Conservation (phyloP, 1,140 invertebrate species). For the Macrobrachium rosenbergii region DNA sequence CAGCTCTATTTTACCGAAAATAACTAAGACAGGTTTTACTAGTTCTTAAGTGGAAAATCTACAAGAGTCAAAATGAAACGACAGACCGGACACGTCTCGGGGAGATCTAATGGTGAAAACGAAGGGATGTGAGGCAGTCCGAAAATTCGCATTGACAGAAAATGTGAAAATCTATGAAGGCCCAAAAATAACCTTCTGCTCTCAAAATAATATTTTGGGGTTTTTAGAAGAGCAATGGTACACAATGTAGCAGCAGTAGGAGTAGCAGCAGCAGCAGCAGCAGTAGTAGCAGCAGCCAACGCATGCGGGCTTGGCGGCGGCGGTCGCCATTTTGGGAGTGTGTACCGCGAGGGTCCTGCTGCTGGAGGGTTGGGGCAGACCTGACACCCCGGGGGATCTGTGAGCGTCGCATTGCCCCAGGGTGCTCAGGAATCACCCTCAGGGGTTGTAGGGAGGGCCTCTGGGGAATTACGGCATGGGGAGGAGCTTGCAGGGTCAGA, state of each 20-base stretch:
- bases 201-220: slow-evolving; percentile 45
- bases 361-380: slow-evolving; percentile 52
- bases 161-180: slow-evolving; percentile 53
- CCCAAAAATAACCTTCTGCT: slow-evolving; percentile 50
- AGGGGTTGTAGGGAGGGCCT: slow-evolving; percentile 56
- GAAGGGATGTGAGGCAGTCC: slow-evolving; percentile 39
- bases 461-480: slow-evolving; percentile 38
- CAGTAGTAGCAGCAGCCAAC: slow-evolving; percentile 56
- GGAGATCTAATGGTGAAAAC: slow-evolving; percentile 29
- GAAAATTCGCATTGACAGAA: slow-evolving; percentile 51
- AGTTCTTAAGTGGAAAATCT: slow-evolving; percentile 45
- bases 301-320: slow-evolving; percentile 44
- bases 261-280: slow-evolving; percentile 51
- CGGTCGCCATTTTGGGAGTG: slow-evolving; percentile 6
- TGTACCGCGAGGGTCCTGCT: slow-evolving; percentile 46
- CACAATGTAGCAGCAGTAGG: slow-evolving; percentile 45
- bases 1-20: slow-evolving; percentile 41
- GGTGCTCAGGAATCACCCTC: slow-evolving; percentile 41
- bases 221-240: slow-evolving; percentile 20
- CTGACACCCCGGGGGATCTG: slow-evolving; percentile 37
- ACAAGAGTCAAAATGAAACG: slow-evolving; percentile 20
- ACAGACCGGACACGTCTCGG: not conserved
- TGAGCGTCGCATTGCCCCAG: slow-evolving; percentile 33
- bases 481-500: slow-evolving; percentile 14
- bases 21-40: slow-evolving; percentile 8